Evolutionary conservation across 2,888 invertebrate genomes (phyloP).

Genomic region (Mylabris sibirica): DNA sequence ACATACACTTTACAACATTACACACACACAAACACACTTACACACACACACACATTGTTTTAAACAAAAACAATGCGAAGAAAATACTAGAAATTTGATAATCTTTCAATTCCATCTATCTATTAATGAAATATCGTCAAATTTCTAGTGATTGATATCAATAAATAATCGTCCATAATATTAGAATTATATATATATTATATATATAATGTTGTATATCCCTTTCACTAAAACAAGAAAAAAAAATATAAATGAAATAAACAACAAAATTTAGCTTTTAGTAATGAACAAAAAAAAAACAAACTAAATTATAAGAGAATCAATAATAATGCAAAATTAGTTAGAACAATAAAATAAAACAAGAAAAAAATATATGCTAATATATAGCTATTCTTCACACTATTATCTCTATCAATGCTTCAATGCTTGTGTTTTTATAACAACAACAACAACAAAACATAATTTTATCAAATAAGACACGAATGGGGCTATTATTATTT

Average conservation of each 20-base stretch:
- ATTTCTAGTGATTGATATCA: constrained; percentile 50
- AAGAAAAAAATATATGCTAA: too few species aligned
- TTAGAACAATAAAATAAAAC: not conserved
- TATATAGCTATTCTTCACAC: not conserved
- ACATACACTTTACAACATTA: not conserved
- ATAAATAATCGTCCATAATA: constrained; percentile 59
- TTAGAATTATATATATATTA: constrained; percentile 49
- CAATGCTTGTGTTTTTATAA: not conserved
- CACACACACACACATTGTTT: not conserved
- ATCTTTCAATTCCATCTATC: not conserved
- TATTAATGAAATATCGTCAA: constrained; percentile 19
- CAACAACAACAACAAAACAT: not conserved
- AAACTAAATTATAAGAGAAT: not conserved
- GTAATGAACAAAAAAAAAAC: not conserved
- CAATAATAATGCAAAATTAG: not conserved
- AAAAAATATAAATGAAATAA: too few species aligned
- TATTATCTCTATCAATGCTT: not conserved
- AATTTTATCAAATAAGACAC: not conserved
- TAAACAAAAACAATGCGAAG: not conserved
- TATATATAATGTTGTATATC: constrained; percentile 38
- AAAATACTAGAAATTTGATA: not conserved
- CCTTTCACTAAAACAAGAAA: constrained; percentile 48
- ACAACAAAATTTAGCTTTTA: constrained; percentile 10
- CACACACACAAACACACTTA: not conserved
- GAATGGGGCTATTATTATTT: not conserved